phyloP scores from a whole-genome alignment of 2,113 vertebrate genomes.

The Dendropsophus ebraccatus region DNA sequence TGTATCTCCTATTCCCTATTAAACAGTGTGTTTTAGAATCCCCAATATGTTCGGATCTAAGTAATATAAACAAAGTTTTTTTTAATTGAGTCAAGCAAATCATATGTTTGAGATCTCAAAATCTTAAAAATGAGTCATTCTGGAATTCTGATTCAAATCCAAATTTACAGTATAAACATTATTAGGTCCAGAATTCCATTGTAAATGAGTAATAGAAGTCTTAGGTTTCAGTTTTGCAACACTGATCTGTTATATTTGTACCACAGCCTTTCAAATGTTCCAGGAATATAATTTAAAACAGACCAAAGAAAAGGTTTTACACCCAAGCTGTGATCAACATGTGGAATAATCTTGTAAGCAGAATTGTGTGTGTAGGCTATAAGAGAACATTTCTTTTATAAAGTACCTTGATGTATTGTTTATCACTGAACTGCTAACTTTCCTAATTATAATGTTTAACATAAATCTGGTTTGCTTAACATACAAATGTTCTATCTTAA shows the following conservation, averaged over 20 bases:
- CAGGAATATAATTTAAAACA: constrained; percentile 53
- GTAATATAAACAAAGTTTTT: constrained; percentile 40
- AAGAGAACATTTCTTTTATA: constrained; percentile 9
- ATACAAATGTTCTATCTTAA: constrained; percentile 34
- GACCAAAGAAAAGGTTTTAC: constrained; percentile 53
- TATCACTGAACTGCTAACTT: constrained; percentile 37
- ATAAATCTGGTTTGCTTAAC: constrained; percentile 30
- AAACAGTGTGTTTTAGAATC: not conserved
- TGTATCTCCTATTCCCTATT: not conserved
- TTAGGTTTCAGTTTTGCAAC: constrained; percentile 57
- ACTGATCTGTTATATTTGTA: constrained; percentile 53
- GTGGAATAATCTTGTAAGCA: constrained; percentile 58
- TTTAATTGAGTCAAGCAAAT: constrained; percentile 54
- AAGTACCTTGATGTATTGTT: constrained; percentile 45
- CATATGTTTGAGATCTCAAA: constrained; percentile 41
- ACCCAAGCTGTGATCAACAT: constrained; percentile 57
- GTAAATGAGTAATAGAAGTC: constrained; percentile 54
- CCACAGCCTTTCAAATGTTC: constrained; percentile 50
- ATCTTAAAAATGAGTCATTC: constrained; percentile 45
- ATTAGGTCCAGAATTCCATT: constrained; percentile 56
- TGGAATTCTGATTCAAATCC: constrained; percentile 55
- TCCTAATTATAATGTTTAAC: constrained; percentile 36
- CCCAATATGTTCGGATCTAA: not conserved
- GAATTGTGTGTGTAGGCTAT: constrained; percentile 37
- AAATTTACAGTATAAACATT: constrained; percentile 57